Evolutionary conservation across 1,140 invertebrate genomes (phyloP).

Genomic region (Sminthurides bifidus): DNA sequence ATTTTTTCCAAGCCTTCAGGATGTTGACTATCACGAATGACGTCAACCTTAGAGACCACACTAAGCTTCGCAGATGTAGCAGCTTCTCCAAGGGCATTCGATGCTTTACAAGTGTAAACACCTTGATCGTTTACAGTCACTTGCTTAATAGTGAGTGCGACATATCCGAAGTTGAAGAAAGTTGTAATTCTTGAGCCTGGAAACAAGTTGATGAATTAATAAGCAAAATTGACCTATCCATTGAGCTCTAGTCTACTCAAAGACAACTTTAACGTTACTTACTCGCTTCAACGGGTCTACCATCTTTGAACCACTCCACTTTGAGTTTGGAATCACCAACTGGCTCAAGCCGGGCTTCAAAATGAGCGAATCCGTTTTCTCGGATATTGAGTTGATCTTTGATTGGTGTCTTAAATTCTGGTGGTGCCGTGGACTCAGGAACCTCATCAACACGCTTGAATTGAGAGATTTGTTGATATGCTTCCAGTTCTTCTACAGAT

Average conservation of each 20-base stretch:
- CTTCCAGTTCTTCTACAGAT: conserved; percentile 83
- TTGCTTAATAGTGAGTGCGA: conserved; percentile 89
- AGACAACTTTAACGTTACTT: conserved; percentile 30
- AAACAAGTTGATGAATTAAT: background rate
- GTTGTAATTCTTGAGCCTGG: conserved; percentile 75
- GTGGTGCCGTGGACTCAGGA: conserved; percentile 61
- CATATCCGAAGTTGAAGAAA: conserved; percentile 93
- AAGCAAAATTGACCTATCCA: conserved; percentile 7
- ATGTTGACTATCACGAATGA: conserved; percentile 74
- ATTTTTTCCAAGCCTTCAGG: conserved; percentile 77
- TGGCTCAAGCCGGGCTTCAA: conserved; percentile 87
- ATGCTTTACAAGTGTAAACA: conserved; percentile 77
- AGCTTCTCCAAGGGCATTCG: conserved; percentile 75
- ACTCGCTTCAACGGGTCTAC: conserved; percentile 76
- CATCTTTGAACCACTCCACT: conserved; percentile 94
- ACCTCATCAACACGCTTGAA: conserved; percentile 59
- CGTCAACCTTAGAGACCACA: conserved; percentile 71
- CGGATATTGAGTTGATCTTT: conserved; percentile 76
- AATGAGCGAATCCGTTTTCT: conserved; percentile 89
- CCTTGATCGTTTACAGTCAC: conserved; percentile 83
- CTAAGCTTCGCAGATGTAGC: conserved; percentile 75
- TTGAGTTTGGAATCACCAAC: conserved; percentile 78
- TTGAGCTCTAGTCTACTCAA: background rate
- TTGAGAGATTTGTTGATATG: conserved; percentile 56
- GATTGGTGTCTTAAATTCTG: conserved; percentile 84